Percentiles rank a stretch among this genome's conserved stretches.
Evolutionary conservation across 2,888 invertebrate genomes (phyloP).

Genomic region (Drosophila neutralis): DNA sequence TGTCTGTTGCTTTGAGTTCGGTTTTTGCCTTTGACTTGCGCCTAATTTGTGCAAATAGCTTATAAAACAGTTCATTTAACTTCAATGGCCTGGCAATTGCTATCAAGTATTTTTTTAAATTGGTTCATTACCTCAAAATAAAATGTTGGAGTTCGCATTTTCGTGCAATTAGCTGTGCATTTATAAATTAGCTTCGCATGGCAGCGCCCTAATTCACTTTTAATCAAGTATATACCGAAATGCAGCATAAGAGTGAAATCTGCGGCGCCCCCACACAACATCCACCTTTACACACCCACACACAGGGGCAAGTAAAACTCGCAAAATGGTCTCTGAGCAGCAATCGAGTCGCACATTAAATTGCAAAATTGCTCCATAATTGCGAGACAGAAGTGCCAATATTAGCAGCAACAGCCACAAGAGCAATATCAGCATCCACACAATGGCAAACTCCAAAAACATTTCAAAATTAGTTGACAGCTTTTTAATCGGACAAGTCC

Average conservation of each 20-base stretch:
- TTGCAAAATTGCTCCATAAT: conserved; percentile 71
- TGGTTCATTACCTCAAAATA: conserved; percentile 62
- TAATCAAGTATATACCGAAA: conserved; percentile 3
- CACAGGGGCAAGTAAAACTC: conserved; percentile 58
- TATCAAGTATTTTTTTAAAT: conserved; percentile 62
- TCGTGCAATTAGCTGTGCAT: conserved; percentile 47
- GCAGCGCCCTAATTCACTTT: conserved; percentile 24
- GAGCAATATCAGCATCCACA: conserved; percentile 16
- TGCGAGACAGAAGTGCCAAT: conserved; percentile 43
- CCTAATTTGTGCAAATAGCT: conserved; percentile 55
- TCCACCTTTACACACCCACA: not conserved
- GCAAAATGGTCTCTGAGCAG: conserved; percentile 42
- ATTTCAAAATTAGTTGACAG: conserved; percentile 18
- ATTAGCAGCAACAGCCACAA: conserved; percentile 19
- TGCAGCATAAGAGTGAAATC: conserved; percentile 4
- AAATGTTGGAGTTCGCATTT: conserved; percentile 13
- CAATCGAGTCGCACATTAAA: conserved; percentile 48
- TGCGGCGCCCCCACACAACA: not conserved
- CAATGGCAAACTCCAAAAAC: conserved; percentile 6
- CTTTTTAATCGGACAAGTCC: conserved; percentile 9
- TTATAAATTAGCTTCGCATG: conserved; percentile 33
- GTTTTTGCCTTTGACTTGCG: conserved; percentile 22
- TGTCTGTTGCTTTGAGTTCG: conserved; percentile 7
- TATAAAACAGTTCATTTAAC: conserved; percentile 76
- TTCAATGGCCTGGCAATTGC: conserved; percentile 74